Evolutionary conservation across 2,797 vertebrate species (phyloP), one percentile per base, ranked within the genome.

Genomic region (Spea hammondii): DNA sequence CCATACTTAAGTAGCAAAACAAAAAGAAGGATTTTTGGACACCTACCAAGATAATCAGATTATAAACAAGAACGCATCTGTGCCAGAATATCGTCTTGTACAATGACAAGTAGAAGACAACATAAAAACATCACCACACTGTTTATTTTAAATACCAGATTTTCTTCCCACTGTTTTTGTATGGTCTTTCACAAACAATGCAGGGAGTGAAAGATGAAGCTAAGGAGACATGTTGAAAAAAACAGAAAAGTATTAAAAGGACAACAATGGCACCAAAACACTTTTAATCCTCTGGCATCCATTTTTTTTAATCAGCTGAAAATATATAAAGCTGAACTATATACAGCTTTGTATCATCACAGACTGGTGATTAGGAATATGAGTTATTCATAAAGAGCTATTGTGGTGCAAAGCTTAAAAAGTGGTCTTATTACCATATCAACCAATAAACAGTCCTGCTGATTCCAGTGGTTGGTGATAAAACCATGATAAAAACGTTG

Each of bases 31-130:
- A 82, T 80, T 91, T 88, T 83, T 79, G 83, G 85, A 81, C 66
- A 80, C 70, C 72, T 85, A 55, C 78, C 74, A 75, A 88, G 84
- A 64, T 87, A 88, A 88, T 88, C 86, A 85, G 84, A 86, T 88
- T 87, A 87, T 70, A 69, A 82, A 84, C 81, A 79, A 1, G 70
- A 75, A 65, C 70, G 64, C 80, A 74, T 60, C 44, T 54, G 73
- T 78, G 84, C 78, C 62, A 84, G 82, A 50, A 67, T 54, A 54
- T 69, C 54, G 8, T 70, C 9, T 1, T 85, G 72, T 83, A 84
- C 84, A 87, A 87, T 88, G 82, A 86, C 49, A 85, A 85, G 85
- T 81, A 50, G 78, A 84, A 87, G 44, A 54, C 59, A 54, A 70
- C 46, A 64, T 74, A 74, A 89, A 82, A 65, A 70, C 64, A 5